phyloP scores from a whole-genome alignment of 2,113 vertebrate species.

The Syngnathus floridae region DNA sequence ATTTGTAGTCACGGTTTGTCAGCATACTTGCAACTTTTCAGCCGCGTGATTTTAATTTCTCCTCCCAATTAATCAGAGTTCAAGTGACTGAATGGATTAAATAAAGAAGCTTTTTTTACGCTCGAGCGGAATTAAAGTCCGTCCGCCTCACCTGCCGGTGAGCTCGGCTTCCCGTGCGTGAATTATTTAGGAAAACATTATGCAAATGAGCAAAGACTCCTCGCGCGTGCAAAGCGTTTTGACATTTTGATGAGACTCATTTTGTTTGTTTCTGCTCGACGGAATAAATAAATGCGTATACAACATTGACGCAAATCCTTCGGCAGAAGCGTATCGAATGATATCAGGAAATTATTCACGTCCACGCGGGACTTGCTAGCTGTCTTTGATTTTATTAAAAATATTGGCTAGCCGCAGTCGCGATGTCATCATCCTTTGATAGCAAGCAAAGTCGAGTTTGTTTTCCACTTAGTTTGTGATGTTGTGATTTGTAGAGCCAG shows the following conservation, averaged over 20 bases:
- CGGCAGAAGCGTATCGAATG: not conserved
- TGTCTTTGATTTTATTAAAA: too few relatives aligned
- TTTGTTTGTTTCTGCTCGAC: not conserved
- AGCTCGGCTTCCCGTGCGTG: slow-evolving; percentile 23
- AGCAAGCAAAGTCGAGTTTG: too few relatives aligned
- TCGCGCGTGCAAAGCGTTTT: not conserved
- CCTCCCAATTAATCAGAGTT: not conserved
- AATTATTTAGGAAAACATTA: slow-evolving; percentile 52
- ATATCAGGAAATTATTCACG: not conserved
- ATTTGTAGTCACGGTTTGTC: not conserved
- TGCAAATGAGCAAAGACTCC: slow-evolving; percentile 29
- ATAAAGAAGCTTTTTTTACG: not conserved
- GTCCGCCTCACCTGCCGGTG: slow-evolving; percentile 29
- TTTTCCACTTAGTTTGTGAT: too few relatives aligned
- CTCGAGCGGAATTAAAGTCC: not conserved
- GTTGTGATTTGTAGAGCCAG: too few relatives aligned
- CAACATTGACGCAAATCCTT: not conserved
- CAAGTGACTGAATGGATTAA: not conserved
- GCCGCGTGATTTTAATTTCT: not conserved
- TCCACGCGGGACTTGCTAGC: not conserved
- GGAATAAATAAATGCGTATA: slow-evolving; percentile 3
- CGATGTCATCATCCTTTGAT: too few relatives aligned
- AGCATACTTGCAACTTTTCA: not conserved
- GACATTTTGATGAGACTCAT: slow-evolving; percentile 4
- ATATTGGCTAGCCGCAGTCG: too few relatives aligned